These are phyloP conservation scores for Polia nebulosa DNA, from an alignment of 2,888 invertebrate species.

Conservation along the genomic window DNA sequence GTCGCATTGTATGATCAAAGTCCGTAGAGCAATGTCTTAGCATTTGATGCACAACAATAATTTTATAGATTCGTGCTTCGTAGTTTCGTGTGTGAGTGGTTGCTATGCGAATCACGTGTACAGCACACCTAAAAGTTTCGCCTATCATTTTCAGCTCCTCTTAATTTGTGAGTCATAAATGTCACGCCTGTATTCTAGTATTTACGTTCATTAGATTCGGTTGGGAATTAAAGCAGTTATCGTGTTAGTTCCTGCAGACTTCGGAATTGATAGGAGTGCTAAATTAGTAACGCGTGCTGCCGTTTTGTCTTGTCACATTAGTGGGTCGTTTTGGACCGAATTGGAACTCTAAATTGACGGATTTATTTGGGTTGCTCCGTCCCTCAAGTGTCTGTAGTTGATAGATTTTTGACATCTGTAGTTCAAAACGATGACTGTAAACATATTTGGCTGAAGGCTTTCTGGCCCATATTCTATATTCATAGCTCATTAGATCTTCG, in stretches of 20 bases:
- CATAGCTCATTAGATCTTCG: too few relatives aligned
- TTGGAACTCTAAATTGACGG: conserved; percentile 1
- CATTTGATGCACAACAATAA: conserved; percentile 34
- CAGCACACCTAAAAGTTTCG: conserved; percentile 26
- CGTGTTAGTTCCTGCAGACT: conserved; percentile 39
- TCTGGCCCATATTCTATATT: too few relatives aligned
- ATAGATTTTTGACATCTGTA: background rate
- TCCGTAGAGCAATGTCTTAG: conserved; percentile 14
- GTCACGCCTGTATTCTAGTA: conserved; percentile 28
- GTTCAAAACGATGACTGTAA: background rate
- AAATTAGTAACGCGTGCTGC: conserved; percentile 41
- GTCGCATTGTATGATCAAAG: conserved; percentile 39
- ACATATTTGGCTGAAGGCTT: background rate
- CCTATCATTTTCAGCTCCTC: conserved; percentile 30
- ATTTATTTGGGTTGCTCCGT: conserved; percentile 13
- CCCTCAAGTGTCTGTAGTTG: background rate
- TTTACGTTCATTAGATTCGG: conserved; percentile 31
- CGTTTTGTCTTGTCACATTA: conserved; percentile 28
- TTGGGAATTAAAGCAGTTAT: conserved; percentile 30
- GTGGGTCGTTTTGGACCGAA: conserved; percentile 4
- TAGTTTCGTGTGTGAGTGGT: conserved; percentile 11
- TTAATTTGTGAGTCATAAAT: conserved; percentile 47
- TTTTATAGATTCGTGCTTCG: conserved; percentile 24
- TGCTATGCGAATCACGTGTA: conserved; percentile 43
- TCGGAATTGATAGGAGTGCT: conserved; percentile 39